Evolutionary conservation across 2,797 vertebrate species (phyloP).

Genomic region (Acanthurus leucopareius): DNA sequence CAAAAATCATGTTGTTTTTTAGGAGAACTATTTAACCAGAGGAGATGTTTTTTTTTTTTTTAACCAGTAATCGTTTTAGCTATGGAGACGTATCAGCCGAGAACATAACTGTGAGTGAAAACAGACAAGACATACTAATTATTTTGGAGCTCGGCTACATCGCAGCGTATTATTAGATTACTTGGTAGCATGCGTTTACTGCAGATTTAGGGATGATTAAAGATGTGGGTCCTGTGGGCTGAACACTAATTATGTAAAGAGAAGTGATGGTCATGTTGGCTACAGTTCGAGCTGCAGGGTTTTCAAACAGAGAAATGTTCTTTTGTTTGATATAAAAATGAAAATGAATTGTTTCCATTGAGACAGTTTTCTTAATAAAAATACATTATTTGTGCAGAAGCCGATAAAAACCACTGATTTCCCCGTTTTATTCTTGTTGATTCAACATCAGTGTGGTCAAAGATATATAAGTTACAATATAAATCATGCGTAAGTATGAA

Average conservation of each 20-base stretch:
- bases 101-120: constrained; percentile 16
- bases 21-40: constrained; percentile 4
- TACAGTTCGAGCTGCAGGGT: constrained; percentile 46
- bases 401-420: too few relatives aligned
- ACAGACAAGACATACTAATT: constrained; percentile 55
- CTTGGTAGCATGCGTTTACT: constrained; percentile 54
- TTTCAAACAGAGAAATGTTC: constrained; percentile 9
- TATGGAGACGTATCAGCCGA: neutral
- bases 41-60: constrained; percentile 2
- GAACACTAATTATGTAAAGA: constrained; percentile 68
- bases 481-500: too few relatives aligned
- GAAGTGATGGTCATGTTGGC: constrained; percentile 74
- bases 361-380: too few relatives aligned
- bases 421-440: too few relatives aligned
- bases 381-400: too few relatives aligned
- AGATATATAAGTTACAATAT: too few relatives aligned
- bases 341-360: too few relatives aligned
- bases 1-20: constrained; percentile 13
- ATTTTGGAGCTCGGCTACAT: constrained; percentile 57
- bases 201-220: constrained; percentile 69
- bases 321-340: neutral
- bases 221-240: constrained; percentile 59
- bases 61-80: constrained; percentile 25
- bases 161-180: constrained; percentile 78
- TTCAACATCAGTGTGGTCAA: too few relatives aligned